These are phyloP conservation scores for Protobothrops flavoviridis DNA, from an alignment of 2,113 vertebrate genomes.

Conservation along the genomic window DNA sequence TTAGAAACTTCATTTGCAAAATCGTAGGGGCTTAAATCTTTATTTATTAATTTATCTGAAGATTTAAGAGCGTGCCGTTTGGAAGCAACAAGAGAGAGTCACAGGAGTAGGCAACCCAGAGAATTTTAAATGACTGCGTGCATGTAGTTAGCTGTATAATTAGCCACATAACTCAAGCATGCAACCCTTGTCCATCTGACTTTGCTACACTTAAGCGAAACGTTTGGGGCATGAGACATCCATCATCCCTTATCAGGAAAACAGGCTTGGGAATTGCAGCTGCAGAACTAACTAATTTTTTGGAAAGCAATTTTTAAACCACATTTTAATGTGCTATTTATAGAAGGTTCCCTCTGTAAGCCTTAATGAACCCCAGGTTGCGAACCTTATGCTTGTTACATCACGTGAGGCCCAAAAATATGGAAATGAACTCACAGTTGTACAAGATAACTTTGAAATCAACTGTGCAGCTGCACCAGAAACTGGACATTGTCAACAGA, in stretches of 20 bases:
- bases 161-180: conserved; percentile 22
- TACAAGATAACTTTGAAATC: neutral
- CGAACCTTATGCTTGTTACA: conserved; percentile 3
- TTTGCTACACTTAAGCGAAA: conserved; percentile 30
- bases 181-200: conserved; percentile 11
- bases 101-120: conserved; percentile 24
- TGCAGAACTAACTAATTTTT: conserved; percentile 20
- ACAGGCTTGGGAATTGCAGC: conserved; percentile 24
- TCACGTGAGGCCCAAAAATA: neutral
- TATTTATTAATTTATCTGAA: neutral
- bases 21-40: neutral
- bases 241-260: conserved; percentile 37
- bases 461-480: neutral
- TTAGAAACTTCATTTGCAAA: neutral
- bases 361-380: neutral
- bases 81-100: conserved; percentile 17
- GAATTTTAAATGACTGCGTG: neutral
- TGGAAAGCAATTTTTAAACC: conserved; percentile 34
- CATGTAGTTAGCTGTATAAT: conserved; percentile 24
- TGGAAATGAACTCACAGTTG: neutral
- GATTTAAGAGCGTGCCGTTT: neutral
- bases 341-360: neutral
- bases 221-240: neutral
- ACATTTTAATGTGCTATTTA: conserved; percentile 30
- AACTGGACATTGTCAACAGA: neutral